These are phyloP conservation scores for Lepidochrysops patricia DNA, from an alignment of 2,888 invertebrate species.

Conservation along the genomic window DNA sequence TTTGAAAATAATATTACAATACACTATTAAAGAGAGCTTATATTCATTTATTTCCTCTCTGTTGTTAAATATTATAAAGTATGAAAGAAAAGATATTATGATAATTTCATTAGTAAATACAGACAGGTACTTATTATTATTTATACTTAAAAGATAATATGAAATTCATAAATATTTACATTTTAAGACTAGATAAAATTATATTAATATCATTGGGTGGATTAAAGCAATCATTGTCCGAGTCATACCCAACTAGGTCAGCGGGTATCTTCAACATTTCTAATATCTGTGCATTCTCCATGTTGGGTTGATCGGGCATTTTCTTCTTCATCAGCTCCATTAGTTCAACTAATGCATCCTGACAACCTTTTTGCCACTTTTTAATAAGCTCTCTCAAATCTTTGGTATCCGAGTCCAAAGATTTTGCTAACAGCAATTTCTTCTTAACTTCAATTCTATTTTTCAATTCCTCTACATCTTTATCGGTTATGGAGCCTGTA, in stretches of 20 bases:
- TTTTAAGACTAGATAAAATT: slow-evolving; percentile 42
- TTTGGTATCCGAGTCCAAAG: slow-evolving; percentile 55
- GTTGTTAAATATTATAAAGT: no score
- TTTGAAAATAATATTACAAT: no score
- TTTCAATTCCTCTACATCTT: slow-evolving; percentile 56
- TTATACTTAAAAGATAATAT: slow-evolving; percentile 11
- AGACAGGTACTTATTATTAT: background rate
- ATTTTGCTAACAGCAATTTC: slow-evolving; percentile 46
- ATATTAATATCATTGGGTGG: slow-evolving; percentile 51
- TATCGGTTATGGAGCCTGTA: slow-evolving; percentile 60
- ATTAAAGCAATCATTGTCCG: slow-evolving; percentile 63
- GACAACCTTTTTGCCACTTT: slow-evolving; percentile 72
- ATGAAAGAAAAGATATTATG: no score
- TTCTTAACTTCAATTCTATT: slow-evolving; percentile 58
- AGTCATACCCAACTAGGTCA: slow-evolving; percentile 61
- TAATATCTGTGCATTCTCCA: slow-evolving; percentile 65
- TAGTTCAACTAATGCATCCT: slow-evolving; percentile 64
- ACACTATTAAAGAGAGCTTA: no score
- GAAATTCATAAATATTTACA: slow-evolving; percentile 19
- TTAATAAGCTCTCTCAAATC: slow-evolving; percentile 63
- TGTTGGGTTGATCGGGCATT: slow-evolving; percentile 49
- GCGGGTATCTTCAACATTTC: slow-evolving; percentile 63
- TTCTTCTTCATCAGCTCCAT: slow-evolving; percentile 58
- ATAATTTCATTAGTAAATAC: background rate
- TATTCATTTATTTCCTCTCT: no score